Base-by-base conservation (phyloP, 2,797 vertebrate genomes). In the Poecilia wingei region DNA sequence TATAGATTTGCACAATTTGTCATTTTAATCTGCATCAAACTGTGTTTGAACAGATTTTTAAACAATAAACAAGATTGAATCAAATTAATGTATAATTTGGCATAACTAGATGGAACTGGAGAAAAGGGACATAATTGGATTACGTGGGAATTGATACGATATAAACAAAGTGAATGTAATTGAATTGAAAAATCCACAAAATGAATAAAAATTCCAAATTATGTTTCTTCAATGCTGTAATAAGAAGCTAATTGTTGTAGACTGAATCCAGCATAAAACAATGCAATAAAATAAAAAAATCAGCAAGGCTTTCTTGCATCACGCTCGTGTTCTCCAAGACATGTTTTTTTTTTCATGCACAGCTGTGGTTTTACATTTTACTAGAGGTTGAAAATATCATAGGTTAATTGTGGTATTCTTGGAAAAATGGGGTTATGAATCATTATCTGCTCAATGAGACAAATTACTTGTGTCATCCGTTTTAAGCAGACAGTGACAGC, bases 401-500 rank as follows among this genome's bases (percentile, higher is more conserved):
- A 49, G 76, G 61, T 82, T 80, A 86, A 83, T 55, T 84, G 53
- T 57, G 69, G 47, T 87, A 87, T 83, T 81, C 76, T 83, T 82
- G 66, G 72, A 75, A 83, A 66, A 74, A 77, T 71, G 41, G 70
- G 79, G 82, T 73, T 80, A 84, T 89, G 85, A 89, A 86, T 90
- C 76, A 85, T 89, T 85, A 82, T 70, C 77, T 83, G 61, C 68
- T 79, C 70, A 84, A 76, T 71, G 79, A 85, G 82, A 83, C 81
- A 79, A 76, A 82, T 92, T 83, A 86, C 78, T 86, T 79, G 81
- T 86, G 82, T 87, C 71, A 74, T 82, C 82, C 74, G 51, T 79
- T 88, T 88, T 81, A 81, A 85, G 84, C 82, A 83, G 78, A 68
- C 76, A 84, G 83, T 87, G 84, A 88, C 43, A n/a, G 64, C 31